Percentiles rank a stretch among this genome's conserved stretches.
phyloP scores from a whole-genome alignment of 2,797 vertebrate species.

The Xenopus petersii region DNA sequence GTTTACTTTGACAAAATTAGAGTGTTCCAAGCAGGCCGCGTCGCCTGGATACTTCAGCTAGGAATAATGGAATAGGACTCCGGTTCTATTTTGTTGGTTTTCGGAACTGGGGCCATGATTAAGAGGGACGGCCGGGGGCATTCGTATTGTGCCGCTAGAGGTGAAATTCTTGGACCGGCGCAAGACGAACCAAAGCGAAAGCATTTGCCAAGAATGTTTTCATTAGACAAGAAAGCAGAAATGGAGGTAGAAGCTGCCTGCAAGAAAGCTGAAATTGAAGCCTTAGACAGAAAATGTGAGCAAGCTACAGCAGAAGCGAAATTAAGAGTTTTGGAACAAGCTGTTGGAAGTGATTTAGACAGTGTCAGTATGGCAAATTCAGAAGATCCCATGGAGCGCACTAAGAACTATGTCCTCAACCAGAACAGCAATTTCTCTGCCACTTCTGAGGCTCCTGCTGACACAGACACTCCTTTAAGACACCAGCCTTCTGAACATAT shows the following conservation, averaged over 20 bases:
- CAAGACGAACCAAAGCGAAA: too few species aligned
- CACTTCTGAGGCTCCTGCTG: not conserved
- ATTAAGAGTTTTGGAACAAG: not conserved
- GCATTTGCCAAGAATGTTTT: too few species aligned
- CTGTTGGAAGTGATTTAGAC: not conserved
- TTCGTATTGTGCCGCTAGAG: too few species aligned
- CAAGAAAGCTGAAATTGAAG: not conserved
- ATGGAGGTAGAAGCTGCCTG: not conserved
- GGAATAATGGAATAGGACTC: too few species aligned
- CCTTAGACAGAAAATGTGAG: not conserved
- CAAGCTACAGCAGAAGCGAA: not conserved
- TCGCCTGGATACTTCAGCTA: too few species aligned
- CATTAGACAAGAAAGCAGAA: not conserved
- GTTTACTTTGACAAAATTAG: too few species aligned
- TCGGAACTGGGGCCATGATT: too few species aligned
- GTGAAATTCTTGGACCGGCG: too few species aligned
- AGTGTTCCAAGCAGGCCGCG: too few species aligned
- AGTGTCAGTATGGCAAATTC: not conserved
- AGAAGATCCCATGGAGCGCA: not conserved
- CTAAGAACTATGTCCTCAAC: not conserved
- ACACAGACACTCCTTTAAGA: not conserved
- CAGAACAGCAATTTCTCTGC: not conserved
- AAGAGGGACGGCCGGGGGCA: too few species aligned
- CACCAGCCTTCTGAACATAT: not conserved
- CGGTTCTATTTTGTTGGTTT: too few species aligned